Conservation (phyloP, 2,113 vertebrate genomes). For the Thymallus thymallus region DNA sequence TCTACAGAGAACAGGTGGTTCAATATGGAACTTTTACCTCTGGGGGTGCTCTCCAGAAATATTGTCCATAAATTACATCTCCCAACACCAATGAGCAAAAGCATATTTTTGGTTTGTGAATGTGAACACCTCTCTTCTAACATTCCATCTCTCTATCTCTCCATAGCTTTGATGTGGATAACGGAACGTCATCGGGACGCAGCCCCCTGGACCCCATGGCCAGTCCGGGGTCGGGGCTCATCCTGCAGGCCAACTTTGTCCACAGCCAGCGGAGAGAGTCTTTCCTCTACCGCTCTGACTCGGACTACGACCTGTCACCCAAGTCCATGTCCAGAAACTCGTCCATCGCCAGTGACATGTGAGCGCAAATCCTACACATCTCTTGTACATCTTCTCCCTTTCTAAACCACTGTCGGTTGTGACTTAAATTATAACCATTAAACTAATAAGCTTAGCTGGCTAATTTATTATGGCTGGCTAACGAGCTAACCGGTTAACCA, state of each 20-base stretch:
- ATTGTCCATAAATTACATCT: no score
- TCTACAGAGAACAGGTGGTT: no score
- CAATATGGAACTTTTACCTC: no score
- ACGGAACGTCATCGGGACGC: conserved; percentile 40
- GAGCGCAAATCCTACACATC: conserved; percentile 58
- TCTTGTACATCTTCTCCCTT: not conserved
- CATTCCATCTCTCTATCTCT: not conserved
- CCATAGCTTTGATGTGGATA: conserved; percentile 50
- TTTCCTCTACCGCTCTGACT: conserved; percentile 88
- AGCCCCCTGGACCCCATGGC: conserved; percentile 13
- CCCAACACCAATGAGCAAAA: no score
- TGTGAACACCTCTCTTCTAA: not conserved
- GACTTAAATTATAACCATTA: not conserved
- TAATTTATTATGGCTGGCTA: no score
- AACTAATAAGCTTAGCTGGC: no score
- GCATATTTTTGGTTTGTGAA: not conserved
- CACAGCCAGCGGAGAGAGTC: conserved; percentile 88
- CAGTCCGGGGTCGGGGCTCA: conserved; percentile 73
- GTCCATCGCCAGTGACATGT: conserved; percentile 90
- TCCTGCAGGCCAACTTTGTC: conserved; percentile 88
- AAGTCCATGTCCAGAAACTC: conserved; percentile 90
- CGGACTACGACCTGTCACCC: conserved; percentile 88
- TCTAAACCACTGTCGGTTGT: not conserved
- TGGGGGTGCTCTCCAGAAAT: no score
- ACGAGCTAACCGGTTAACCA: no score